Evolutionary conservation across 2,113 vertebrate species (phyloP), one percentile per base, ranked within the genome.

Genomic region (Pygoscelis adeliae): DNA sequence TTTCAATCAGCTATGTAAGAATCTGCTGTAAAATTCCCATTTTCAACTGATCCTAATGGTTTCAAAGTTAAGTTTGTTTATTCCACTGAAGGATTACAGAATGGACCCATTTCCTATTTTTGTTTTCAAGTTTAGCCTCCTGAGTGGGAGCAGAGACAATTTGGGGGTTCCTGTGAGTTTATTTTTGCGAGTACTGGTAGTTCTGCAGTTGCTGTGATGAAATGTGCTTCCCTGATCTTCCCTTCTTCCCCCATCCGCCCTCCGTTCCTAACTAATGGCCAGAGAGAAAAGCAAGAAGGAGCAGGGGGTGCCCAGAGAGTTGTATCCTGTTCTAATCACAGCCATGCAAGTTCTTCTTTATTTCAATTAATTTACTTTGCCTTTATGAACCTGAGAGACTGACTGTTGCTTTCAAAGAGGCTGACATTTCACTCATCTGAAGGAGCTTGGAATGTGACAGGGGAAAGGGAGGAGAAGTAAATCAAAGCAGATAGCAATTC

Each of bases 381-480:
- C 97, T 98, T 98, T 98, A 97, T 99, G 98, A 98, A 98, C 98
- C 98, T 98, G 95, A 96, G 97, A 97, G 96, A 95, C 96, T 97
- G 96, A 84, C 96, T 97, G 97, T 92, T 96, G 85, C 94, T 98
- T 98, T 98, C 97, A 98, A 98, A 98, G 97, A 97, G 97, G 96
- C 56, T 98, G 97, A 98, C 98, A 97, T 98, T 98, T 98, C 97
- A 98, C 97, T 98, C 98, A 98, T 98, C 98, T 97, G 96, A 98
- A 98, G 97, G 97, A 98, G 96, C 95, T 85, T 98, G 98, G 98
- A 98, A 99, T 99, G 98, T 98, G 98, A 98, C 98, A 98, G 98
- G 97, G 98, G 96, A 98, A 98, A 98, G 98, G 98, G 98, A 99
- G 98, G 98, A 98, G 98, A 98, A 98, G 98, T 98, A 98, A 99